A percentile compares a stretch with the other conserved stretches of the same genome.
These are phyloP conservation scores for Mohoua ochrocephala DNA, from an alignment of 2,113 vertebrate species.

Conservation along the genomic window DNA sequence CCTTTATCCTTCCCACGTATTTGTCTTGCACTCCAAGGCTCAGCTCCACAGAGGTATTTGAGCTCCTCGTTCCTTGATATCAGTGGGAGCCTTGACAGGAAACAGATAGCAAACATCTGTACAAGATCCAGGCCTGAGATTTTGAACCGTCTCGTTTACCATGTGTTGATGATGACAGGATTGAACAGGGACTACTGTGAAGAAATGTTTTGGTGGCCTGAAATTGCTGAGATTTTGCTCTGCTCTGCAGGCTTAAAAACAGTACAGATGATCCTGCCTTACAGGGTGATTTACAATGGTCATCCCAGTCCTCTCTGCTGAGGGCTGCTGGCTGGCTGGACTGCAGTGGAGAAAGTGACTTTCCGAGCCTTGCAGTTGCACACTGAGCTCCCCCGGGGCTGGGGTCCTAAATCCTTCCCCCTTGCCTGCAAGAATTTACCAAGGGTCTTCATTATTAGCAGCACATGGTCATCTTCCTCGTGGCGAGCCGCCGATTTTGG, in stretches of 20 bases:
- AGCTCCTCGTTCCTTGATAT: background rate
- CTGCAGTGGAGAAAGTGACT: background rate
- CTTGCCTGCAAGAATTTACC: background rate
- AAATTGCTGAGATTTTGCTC: background rate
- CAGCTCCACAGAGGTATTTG: background rate
- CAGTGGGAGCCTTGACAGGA: background rate
- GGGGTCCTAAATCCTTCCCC: background rate
- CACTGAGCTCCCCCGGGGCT: background rate
- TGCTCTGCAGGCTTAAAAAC: background rate
- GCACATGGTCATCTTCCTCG: background rate
- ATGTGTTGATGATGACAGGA: background rate
- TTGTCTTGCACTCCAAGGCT: background rate
- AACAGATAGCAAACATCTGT: background rate
- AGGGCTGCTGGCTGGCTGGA: background rate
- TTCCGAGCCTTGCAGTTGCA: background rate
- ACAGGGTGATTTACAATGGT: background rate
- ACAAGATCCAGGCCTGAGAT: background rate
- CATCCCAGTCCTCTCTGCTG: background rate
- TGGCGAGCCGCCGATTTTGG: accelerated
- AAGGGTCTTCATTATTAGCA: background rate
- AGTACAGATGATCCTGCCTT: background rate
- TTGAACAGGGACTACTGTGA: background rate
- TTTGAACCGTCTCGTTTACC: background rate
- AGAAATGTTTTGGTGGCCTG: background rate
- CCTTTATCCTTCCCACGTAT: background rate